Conservation (phyloP, 2,888 invertebrate genomes). For the Nysson spinosus region DNA sequence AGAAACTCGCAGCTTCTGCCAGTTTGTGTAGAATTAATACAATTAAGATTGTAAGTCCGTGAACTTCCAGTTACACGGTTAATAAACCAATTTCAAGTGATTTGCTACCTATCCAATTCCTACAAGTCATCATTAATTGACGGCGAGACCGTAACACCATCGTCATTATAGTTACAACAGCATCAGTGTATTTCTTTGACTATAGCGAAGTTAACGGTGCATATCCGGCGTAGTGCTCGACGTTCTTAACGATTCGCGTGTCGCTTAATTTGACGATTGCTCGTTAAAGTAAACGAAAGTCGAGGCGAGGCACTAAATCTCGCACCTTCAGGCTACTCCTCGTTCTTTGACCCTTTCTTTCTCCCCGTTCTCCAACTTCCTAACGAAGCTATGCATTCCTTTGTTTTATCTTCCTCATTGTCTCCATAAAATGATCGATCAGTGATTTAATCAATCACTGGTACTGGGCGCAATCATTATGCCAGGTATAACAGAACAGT, state of each 20-base stretch:
- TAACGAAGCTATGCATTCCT: too few relatives aligned
- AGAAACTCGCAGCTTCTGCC: not conserved
- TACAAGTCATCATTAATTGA: not conserved
- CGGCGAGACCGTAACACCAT: not conserved
- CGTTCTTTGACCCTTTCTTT: constrained; percentile 3
- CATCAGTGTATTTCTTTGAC: constrained; percentile 43
- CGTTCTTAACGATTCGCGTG: constrained; percentile 68
- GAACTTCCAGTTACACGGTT: not conserved
- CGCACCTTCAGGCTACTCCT: constrained; percentile 48
- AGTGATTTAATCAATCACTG: too few relatives aligned
- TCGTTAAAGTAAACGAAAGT: constrained; percentile 64
- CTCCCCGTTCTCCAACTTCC: not conserved
- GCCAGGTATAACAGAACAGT: too few relatives aligned
- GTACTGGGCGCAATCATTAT: too few relatives aligned
- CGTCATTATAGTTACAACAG: constrained; percentile 12
- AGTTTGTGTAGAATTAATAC: not conserved
- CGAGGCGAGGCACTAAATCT: constrained; percentile 59
- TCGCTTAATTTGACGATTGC: constrained; percentile 74
- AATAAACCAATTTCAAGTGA: not conserved
- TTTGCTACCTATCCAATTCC: not conserved
- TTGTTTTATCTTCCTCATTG: too few relatives aligned
- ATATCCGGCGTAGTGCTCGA: constrained; percentile 48
- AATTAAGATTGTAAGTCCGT: not conserved
- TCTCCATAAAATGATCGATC: too few relatives aligned
- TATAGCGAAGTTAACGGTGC: constrained; percentile 59